Evolutionary conservation across 37 sponge, comb jelly and placozoan species (phyloP), one percentile per base, ranked within the genome.

Genomic region (Haliclona indistincta): DNA sequence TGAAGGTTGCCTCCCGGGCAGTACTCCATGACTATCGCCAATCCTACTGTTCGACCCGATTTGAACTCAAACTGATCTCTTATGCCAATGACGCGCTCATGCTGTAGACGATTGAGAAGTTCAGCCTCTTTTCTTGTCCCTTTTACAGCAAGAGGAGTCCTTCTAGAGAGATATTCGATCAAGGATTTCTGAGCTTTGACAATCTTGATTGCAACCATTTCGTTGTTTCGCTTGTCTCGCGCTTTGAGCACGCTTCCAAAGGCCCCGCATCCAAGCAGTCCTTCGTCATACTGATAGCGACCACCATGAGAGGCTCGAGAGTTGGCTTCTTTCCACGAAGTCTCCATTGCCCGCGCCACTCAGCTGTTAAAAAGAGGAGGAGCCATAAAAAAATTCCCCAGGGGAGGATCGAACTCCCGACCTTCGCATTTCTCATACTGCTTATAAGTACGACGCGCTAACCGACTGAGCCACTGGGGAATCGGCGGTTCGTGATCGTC

Each of bases 371-470:
- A 87, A 87, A n/a, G n/a, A n/a, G n/a, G 70, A 72, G 72, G 53
- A 70, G 5, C 68, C 81, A 91, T 86, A 88, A 91, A 79, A 60
- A 54, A 17, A 54, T 96, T 89, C 97, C 93, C 97, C 90, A 92
- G 93, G 97, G 89, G 93, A 96, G 97, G 94, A 87, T 96, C 93
- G 93, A 96, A 96, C 97, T 96, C 97, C 89, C 97, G 90, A 96
- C 93, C 93, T 92, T 92, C 93, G 93, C 97, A 96, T 96, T 77
- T 75, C 93, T 89, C 80, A n/a, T 93, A 93, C 93, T 92, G 97
- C 89, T 78, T 96, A 96, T 96, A 92, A 92, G 97, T 95, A 95
- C 96, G 90, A 95, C 97, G 93, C 97, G 75, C 93, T 96, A 96
- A 96, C 97, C 93, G 79, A 96, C 93, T 96, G 97, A 70, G 97